Evolutionary conservation across 2,113 vertebrate species (phyloP), one percentile per base, ranked within the genome.

Genomic region (Leuciscus idus): DNA sequence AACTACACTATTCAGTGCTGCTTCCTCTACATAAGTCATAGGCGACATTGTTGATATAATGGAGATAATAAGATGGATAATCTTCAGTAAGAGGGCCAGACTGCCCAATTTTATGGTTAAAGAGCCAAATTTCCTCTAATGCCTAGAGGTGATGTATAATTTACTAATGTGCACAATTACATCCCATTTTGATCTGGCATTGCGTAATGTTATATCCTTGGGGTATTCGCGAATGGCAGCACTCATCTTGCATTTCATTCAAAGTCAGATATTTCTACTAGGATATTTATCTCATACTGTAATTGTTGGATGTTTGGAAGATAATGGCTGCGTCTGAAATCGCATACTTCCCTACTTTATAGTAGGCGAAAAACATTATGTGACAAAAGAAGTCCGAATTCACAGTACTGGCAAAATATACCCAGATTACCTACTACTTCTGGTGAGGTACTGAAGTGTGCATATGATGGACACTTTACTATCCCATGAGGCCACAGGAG

Each of bases 71-170:
- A 64, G 46, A 70, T 33, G 23, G 48, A 68, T 43, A 82, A 82
- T 48, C n/a, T 50, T 33, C 39, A 7, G 43, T 23, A 23, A 68
- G 80, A 33, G 80, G 15, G 80, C 43, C 62, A 50, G 62, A 52
- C 28, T 23, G 43, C 46, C 17, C 62, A 50, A 70, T 82, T 68
- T 52, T 68, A 26, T 52, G 43, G 80, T 68, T 82, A 50, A 68
- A 66, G 62, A 68, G 62, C 17, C 62, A 19, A 23, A 52, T 36
- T n/a, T 82, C 80, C 46, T 21, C 19, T 55, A 55, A 77, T 52
- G 62, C 43, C 80, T 68, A 70, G 80, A 82, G 62, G 80, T 82
- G 80, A 50, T 68, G 61, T 82, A 30, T 50, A 70, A 82, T 82
- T 33, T 68, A 46, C 79, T 62, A 26, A 81, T 81, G 33, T 62